Evolutionary conservation across 2,797 vertebrate genomes (phyloP), one percentile per base, ranked within the genome.

Genomic region (Enteromius thamalakanensis): DNA sequence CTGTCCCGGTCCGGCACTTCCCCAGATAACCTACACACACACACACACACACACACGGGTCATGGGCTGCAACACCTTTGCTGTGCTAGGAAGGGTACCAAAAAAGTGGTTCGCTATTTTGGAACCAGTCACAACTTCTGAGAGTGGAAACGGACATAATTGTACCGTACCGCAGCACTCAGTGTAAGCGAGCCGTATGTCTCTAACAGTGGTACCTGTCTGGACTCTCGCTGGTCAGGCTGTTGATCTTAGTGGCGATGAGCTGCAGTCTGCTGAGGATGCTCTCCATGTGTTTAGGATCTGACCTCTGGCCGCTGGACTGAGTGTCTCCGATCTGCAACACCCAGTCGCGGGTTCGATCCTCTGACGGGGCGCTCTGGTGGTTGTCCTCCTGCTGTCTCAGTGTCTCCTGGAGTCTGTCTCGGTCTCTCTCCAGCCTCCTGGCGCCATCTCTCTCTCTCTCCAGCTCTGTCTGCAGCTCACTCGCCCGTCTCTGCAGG

Each of bases 281-380:
- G 70, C 76, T 91, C 86, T 95, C 95, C 26, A 94, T 87, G 60
- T 94, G 93, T 89, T 92, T 94, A 9, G 91, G 89, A 12, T 90
- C 93, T 6, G 89, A 89, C 17, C 88, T 47, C 70, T 81, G 84
- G 71, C 51, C 40, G 40, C 40, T 40, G 40, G 40, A 40, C 40
- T 40, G 40, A 40, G 40, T 8, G 5, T 40, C 92, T 84, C 91
- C 91, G 17, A 91, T 90, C 93, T 95, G 95, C 79, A 95, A 92
- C 89, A 96, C 92, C 96, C 96, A 96, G 85, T 96, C 96, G 88
- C 94, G 95, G 83, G 96, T 96, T 87, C 93, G 93, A 60, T 96
- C 94, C 6, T 86, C 86, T 14, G 60, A 21, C 6, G 92, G 89
- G 70, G 93, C 93, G 1, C n/a, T 86, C 91, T 85, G 21, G 91